Percentiles rank a stretch among this genome's conserved stretches.
Conservation (phyloP, 2,113 vertebrate genomes). For the Pteruthius melanotis region DNA sequence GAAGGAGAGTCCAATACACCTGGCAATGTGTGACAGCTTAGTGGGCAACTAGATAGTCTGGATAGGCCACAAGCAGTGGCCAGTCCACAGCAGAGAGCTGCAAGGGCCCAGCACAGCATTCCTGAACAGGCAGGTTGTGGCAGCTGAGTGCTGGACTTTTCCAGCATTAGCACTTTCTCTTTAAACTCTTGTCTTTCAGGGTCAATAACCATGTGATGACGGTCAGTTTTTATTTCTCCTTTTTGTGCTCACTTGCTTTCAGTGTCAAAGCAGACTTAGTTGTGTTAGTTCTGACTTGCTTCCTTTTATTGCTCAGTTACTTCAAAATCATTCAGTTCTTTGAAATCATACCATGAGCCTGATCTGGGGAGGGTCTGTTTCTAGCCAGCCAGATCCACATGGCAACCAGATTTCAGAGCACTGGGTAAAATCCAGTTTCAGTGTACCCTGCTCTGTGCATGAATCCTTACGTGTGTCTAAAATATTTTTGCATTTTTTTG, state of each 20-base stretch:
- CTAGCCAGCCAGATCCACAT: background rate
- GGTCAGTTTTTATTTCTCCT: background rate
- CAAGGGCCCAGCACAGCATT: background rate
- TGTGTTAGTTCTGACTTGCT: background rate
- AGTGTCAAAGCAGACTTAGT: background rate
- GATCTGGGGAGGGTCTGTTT: background rate
- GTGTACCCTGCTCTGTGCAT: accelerated
- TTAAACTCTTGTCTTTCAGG: background rate
- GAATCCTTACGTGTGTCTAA: background rate
- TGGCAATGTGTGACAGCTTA: background rate
- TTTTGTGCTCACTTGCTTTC: background rate
- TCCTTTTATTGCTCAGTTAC: background rate
- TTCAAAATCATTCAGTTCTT: background rate
- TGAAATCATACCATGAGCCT: background rate
- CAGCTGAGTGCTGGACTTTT: background rate
- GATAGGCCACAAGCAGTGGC: accelerated
- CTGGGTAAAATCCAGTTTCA: background rate
- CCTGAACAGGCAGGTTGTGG: background rate
- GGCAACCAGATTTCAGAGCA: background rate
- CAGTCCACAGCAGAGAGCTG: background rate
- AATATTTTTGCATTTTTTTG: background rate
- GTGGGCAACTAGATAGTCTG: background rate
- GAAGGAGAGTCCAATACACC: background rate
- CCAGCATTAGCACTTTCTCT: background rate
- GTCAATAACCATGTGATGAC: background rate